phyloP scores from a whole-genome alignment of 1,140 invertebrate species.

The Drosophila littoralis region DNA sequence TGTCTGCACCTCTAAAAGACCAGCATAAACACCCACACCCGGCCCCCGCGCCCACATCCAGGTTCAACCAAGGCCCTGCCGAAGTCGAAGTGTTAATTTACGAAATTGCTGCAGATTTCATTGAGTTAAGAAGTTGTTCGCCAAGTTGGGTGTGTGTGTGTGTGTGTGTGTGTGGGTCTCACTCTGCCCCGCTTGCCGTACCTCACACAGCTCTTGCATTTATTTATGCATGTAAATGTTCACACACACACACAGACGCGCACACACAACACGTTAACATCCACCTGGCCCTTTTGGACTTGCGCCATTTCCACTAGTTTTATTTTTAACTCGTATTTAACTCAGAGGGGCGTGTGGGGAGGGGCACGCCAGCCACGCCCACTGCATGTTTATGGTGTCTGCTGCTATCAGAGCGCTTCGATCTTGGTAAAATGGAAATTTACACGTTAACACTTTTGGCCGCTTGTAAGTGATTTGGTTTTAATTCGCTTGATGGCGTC shows the following conservation, averaged over 20 bases:
- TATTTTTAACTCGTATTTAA: constrained; percentile 65
- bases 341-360: constrained; percentile 21
- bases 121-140: constrained; percentile 76
- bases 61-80: background rate
- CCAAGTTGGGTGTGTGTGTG: constrained; percentile 31
- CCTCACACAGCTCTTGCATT: constrained; percentile 28
- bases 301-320: constrained; percentile 59
- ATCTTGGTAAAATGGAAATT: constrained; percentile 81
- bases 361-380: constrained; percentile 23
- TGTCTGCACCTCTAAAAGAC: constrained; percentile 10
- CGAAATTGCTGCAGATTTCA: constrained; percentile 80
- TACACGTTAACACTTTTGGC: constrained; percentile 82
- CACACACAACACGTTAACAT: constrained; percentile 49
- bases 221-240: constrained; percentile 80
- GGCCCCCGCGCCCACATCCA: background rate
- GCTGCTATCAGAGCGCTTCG: constrained; percentile 72
- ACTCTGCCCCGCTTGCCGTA: background rate
- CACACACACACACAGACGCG: constrained; percentile 33
- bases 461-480: constrained; percentile 82
- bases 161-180: constrained; percentile 10
- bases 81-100: constrained; percentile 76
- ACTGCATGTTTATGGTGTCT: constrained; percentile 73
- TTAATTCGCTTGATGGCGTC: constrained; percentile 82
- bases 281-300: constrained; percentile 46
- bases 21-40: background rate